A percentile compares a stretch with the other conserved stretches of the same genome.
These are phyloP conservation scores for Telmatochromis sp. DNA, from an alignment of 2,113 vertebrate species.

Conservation along the genomic window DNA sequence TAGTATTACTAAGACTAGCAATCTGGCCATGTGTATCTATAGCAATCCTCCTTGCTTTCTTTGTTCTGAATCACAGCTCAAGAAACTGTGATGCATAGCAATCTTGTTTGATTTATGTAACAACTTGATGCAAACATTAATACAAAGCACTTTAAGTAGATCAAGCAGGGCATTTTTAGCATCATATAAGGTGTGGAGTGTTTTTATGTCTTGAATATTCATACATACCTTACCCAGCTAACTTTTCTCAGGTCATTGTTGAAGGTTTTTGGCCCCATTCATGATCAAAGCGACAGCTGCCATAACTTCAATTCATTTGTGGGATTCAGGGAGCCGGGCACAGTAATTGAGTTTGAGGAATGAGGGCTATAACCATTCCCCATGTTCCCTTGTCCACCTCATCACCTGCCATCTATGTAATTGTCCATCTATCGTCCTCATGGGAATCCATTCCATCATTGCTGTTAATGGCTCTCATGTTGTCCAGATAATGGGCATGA, in stretches of 20 bases:
- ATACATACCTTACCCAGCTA: not conserved
- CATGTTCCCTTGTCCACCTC: constrained; percentile 54
- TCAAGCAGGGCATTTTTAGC: not conserved
- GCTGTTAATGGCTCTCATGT: constrained; percentile 51
- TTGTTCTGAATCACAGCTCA: not conserved
- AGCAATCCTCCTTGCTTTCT: not conserved
- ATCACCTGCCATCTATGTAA: constrained; percentile 58
- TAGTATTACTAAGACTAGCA: not conserved
- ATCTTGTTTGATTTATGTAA: not conserved
- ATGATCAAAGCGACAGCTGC: constrained; percentile 34
- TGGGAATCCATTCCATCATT: constrained; percentile 57
- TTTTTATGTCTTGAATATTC: not conserved
- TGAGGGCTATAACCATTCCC: constrained; percentile 39
- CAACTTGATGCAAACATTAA: not conserved
- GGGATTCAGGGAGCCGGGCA: constrained; percentile 20
- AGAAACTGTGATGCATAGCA: not conserved
- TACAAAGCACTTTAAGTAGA: not conserved
- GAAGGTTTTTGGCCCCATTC: constrained; percentile 17
- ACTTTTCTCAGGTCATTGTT: not conserved
- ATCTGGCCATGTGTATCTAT: not conserved
- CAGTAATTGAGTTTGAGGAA: constrained; percentile 41
- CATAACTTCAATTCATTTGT: constrained; percentile 48
- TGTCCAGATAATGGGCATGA: constrained; percentile 50
- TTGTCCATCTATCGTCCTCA: constrained; percentile 44
- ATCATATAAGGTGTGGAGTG: not conserved